These are phyloP conservation scores for Eulemur albifrons DNA, from an alignment of 2,797 vertebrate genomes.

Conservation along the genomic window DNA sequence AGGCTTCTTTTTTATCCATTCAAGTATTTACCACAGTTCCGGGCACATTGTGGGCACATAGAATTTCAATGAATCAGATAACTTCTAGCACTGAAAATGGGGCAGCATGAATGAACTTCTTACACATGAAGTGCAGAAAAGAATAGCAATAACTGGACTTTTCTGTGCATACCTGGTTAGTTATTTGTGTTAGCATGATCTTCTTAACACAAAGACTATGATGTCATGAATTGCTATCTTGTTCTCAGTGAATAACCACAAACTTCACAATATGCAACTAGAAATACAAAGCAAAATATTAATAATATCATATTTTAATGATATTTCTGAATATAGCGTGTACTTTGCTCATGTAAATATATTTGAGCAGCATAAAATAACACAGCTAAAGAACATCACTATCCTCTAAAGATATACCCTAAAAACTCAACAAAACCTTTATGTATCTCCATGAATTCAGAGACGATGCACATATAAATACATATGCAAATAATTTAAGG, in stretches of 20 bases:
- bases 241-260: neutral
- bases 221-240: neutral
- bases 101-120: neutral
- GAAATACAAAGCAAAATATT: constrained; percentile 13
- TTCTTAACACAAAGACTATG: neutral
- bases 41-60: neutral
- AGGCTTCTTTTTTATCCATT: constrained; percentile 42
- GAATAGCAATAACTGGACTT: neutral
- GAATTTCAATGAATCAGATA: constrained; percentile 53
- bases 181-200: neutral
- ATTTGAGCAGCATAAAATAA: neutral
- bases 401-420: neutral
- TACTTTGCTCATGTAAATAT: neutral
- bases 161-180: neutral
- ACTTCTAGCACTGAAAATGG: neutral
- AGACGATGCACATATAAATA: neutral
- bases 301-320: neutral
- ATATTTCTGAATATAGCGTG: neutral
- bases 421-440: neutral
- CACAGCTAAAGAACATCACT: neutral
- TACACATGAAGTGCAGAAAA: neutral
- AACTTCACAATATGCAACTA: neutral
- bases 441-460: neutral
- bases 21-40: constrained; percentile 30
- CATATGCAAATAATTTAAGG: neutral